Conservation (phyloP, 1,140 invertebrate genomes). For the Palaemon carinicauda region DNA sequence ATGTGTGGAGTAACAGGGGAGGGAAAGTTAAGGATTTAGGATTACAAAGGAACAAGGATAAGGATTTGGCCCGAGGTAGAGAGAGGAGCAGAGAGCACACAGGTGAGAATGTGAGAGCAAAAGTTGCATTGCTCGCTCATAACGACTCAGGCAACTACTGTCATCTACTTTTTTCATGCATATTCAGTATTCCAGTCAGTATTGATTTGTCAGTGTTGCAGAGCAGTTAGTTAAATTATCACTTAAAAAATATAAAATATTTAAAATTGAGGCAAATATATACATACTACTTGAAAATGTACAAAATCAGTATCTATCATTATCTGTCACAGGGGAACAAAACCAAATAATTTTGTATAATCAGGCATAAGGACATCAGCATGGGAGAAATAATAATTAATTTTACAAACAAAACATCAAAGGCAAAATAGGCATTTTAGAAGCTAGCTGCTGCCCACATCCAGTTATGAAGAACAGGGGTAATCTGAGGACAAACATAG, state of each 20-base stretch:
- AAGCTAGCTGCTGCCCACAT: slow-evolving; percentile 41
- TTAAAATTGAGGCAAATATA: slow-evolving; percentile 15
- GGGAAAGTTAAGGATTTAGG: no score
- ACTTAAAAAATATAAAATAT: slow-evolving; percentile 10
- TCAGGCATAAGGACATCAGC: background rate
- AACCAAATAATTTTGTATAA: no score
- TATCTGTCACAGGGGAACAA: no score
- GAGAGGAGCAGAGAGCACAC: slow-evolving; percentile 42
- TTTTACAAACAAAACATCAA: slow-evolving; percentile 9
- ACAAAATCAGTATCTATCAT: no score
- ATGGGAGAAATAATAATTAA: slow-evolving; percentile 23
- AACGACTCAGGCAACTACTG: slow-evolving; percentile 16
- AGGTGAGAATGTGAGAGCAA: slow-evolving; percentile 42
- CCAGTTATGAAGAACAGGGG: slow-evolving; percentile 31
- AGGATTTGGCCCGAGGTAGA: background rate
- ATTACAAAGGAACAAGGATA: background rate
- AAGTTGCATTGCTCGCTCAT: slow-evolving; percentile 20
- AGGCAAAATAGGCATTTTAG: slow-evolving; percentile 33
- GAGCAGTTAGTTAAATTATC: slow-evolving; percentile 34
- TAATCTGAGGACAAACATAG: slow-evolving; percentile 17
- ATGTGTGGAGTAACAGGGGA: slow-evolving; percentile 8
- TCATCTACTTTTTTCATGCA: slow-evolving; percentile 32
- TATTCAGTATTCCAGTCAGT: slow-evolving; percentile 45
- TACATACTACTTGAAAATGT: slow-evolving; percentile 3
- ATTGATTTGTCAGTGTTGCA: slow-evolving; percentile 34